Percentiles rank a stretch among this genome's conserved stretches.
These are phyloP conservation scores for Gerris buenoi DNA, from an alignment of 1,140 invertebrate genomes.

Conservation along the genomic window DNA sequence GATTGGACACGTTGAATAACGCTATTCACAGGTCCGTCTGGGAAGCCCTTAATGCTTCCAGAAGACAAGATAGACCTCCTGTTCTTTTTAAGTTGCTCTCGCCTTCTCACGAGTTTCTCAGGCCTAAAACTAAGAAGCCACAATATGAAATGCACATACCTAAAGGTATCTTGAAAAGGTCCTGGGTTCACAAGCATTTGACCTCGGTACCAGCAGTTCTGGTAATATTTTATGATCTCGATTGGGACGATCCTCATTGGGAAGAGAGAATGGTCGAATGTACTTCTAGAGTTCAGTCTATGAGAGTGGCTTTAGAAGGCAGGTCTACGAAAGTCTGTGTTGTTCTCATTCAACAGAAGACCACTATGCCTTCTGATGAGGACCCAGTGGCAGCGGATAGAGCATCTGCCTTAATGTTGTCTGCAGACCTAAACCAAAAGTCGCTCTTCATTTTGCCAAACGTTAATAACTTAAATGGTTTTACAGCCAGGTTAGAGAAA, in stretches of 20 bases:
- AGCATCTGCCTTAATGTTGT: constrained; percentile 70
- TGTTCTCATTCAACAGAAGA: constrained; percentile 71
- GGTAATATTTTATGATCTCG: constrained; percentile 88
- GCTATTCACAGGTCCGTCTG: constrained; percentile 76
- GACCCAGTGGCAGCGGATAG: constrained; percentile 75
- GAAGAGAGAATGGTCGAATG: constrained; percentile 88
- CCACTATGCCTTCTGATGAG: constrained; percentile 48
- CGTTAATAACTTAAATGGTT: constrained; percentile 66
- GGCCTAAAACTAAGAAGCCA: constrained; percentile 73
- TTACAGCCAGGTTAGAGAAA: constrained; percentile 65
- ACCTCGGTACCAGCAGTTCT: constrained; percentile 79
- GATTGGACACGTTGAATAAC: constrained; percentile 70
- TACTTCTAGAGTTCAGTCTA: constrained; percentile 70
- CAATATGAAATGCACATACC: constrained; percentile 93
- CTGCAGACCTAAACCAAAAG: constrained; percentile 83
- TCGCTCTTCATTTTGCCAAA: constrained; percentile 77
- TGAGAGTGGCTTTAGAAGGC: constrained; percentile 56
- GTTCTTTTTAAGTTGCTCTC: constrained; percentile 69
- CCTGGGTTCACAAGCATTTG: constrained; percentile 92
- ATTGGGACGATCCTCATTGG: constrained; percentile 91
- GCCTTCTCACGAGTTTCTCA: constrained; percentile 70
- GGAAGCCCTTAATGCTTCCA: constrained; percentile 75
- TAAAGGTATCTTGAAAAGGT: constrained; percentile 86
- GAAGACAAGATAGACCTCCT: constrained; percentile 60
- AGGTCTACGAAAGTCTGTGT: constrained; percentile 73